Base-by-base conservation (phyloP, 2,888 invertebrate species). In the Noctua janthe region DNA sequence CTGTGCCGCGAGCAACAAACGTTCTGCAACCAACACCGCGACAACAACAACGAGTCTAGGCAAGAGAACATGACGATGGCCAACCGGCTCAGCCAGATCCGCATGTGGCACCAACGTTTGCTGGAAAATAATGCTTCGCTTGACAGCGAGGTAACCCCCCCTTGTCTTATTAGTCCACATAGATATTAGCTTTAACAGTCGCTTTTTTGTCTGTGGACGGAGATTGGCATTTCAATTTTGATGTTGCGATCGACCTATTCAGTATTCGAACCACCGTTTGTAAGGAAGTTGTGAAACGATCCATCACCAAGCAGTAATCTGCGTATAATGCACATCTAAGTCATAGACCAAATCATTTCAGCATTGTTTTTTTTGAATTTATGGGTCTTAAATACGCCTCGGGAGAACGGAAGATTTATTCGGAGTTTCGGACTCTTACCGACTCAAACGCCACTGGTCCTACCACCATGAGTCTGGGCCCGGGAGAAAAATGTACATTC, bases 1-100 rank as follows among this genome's bases (percentile, higher is more conserved):
- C 93, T 95, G 59, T 94, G 97, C 59, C 97, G 97, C 79, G 98
- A 98, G 90, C 97, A 97, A 84, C 97, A 97, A 85, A 92, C 94
- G 47, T 98, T 98, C 94, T 95, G 97, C 76, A 95, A 97, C 11
- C 97, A 97, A 87, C 97, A 98, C 92, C 94, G 95, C 69, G 96
- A 94, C 35, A 97, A 97, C 92, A 98, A 98, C 91, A 94, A 92
- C 64, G 97, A 97, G 76, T 92, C 97, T 0, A 91, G 94, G 75
- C 92, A 95, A 0, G 94, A 95, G 69, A 97, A 96, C 88, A 92
- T 93, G 88, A 89, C 89, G 56, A 86, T 95, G 2, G 93, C 96
- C 70, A 94, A 94, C 78, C 93, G 94, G 74, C 94, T 97, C 76
- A 90, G 93, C 49, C 88, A 92, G 59, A 88, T 91, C 1, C 94